A percentile compares a stretch with the other conserved stretches of the same genome.
phyloP scores from a whole-genome alignment of 2,888 invertebrate genomes.

The Agrotis clavis region DNA sequence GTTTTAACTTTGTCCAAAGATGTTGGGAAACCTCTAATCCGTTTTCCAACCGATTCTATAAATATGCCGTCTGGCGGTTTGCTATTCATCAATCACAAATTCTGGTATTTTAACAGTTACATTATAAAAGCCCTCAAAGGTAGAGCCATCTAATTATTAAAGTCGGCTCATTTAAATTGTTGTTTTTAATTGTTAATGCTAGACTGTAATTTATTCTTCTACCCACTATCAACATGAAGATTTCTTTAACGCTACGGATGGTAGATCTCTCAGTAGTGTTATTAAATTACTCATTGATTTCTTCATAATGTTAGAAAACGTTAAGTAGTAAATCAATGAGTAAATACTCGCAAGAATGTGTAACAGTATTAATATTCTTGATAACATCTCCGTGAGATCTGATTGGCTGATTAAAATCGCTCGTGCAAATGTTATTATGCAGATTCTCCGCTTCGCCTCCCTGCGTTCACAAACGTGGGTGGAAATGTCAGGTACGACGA shows the following conservation, averaged over 20 bases:
- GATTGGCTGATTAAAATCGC: constrained; percentile 20
- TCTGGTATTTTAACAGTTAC: neutral
- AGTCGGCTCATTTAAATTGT: neutral
- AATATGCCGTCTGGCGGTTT: constrained; percentile 1
- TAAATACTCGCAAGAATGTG: constrained; percentile 1
- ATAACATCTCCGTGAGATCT: constrained; percentile 27
- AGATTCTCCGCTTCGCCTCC: constrained; percentile 20
- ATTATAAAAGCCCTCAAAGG: neutral
- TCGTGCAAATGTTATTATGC: constrained; percentile 35
- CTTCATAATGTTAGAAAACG: neutral
- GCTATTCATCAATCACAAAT: constrained; percentile 12
- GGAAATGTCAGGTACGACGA: constrained; percentile 28
- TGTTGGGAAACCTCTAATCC: neutral
- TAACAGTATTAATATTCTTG: constrained; percentile 10
- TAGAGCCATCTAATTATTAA: neutral
- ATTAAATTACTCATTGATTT: constrained; percentile 10
- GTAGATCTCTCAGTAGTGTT: neutral
- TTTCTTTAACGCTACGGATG: neutral
- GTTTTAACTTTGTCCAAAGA: neutral
- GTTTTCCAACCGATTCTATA: neutral
- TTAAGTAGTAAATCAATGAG: neutral
- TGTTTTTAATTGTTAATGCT: too few relatives aligned
- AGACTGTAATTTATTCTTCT: neutral
- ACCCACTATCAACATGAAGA: neutral
- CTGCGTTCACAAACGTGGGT: constrained; percentile 18